These are phyloP conservation scores for Phoxinus dragarum DNA, from an alignment of 2,797 vertebrate genomes.

Conservation along the genomic window DNA sequence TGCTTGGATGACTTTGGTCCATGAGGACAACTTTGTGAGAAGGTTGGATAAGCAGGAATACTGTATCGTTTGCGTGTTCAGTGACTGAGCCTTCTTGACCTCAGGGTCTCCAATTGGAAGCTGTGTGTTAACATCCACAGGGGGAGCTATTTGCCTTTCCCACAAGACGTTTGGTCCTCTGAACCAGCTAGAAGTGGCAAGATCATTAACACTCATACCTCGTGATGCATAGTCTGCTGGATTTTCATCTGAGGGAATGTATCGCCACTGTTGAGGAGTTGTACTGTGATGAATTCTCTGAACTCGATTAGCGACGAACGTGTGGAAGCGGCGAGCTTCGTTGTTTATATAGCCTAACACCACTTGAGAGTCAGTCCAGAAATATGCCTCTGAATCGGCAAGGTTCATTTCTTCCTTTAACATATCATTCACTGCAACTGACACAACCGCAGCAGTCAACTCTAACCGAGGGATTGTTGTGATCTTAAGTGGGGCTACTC, in stretches of 20 bases:
- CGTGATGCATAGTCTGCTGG: background rate
- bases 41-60: too few relatives aligned
- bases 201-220: background rate
- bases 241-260: background rate
- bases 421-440: slow-evolving; percentile 13
- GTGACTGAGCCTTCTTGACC: too few relatives aligned
- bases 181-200: too few relatives aligned
- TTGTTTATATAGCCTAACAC: slow-evolving; percentile 15
- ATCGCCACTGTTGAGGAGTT: slow-evolving; percentile 11
- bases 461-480: background rate
- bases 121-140: too few relatives aligned
- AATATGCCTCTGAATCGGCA: background rate
- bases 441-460: background rate
- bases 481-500: background rate
- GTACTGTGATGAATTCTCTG: background rate
- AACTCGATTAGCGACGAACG: background rate
- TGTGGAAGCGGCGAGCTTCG: background rate
- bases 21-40: slow-evolving; percentile 20
- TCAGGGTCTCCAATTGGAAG: too few relatives aligned
- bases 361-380: slow-evolving; percentile 8
- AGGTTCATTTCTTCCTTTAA: background rate
- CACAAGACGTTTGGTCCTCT: too few relatives aligned
- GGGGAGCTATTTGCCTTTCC: too few relatives aligned
- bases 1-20: background rate
- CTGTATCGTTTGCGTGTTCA: too few relatives aligned